A percentile compares a stretch with the other conserved stretches of the same genome.
These are phyloP conservation scores for Drosophila gaucha DNA, from an alignment of 2,888 invertebrate species.

Conservation along the genomic window DNA sequence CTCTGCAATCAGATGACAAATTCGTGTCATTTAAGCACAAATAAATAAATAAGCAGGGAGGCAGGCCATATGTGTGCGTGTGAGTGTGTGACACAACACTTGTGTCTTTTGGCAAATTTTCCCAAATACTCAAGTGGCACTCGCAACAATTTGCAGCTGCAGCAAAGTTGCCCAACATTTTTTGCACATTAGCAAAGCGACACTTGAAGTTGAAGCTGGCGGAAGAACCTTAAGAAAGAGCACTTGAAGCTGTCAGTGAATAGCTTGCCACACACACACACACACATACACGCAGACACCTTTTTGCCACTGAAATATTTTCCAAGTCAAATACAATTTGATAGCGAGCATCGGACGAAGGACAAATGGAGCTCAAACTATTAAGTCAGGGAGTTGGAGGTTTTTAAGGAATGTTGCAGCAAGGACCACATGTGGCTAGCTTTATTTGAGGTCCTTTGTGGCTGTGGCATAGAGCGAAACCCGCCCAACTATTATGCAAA, in stretches of 20 bases:
- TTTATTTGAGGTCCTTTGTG: conserved; percentile 28
- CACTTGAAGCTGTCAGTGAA: conserved; percentile 65
- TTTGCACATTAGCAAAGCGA: conserved; percentile 76
- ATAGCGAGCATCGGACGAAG: conserved; percentile 42
- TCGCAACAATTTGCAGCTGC: conserved; percentile 30
- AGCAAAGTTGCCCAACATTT: conserved; percentile 62
- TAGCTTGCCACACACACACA: conserved; percentile 40
- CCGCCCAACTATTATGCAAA: conserved; percentile 64
- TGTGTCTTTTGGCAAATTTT: conserved; percentile 67
- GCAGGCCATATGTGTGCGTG: conserved; percentile 23
- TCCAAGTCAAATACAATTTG: conserved; percentile 75
- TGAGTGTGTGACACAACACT: conserved; percentile 47
- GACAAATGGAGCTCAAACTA: conserved; percentile 32
- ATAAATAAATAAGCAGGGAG: conserved; percentile 70
- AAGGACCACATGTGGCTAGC: conserved; percentile 59
- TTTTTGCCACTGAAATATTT: conserved; percentile 9
- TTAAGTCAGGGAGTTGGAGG: background rate
- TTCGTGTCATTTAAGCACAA: conserved; percentile 69
- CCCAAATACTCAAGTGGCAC: conserved; percentile 60
- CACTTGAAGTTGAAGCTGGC: conserved; percentile 55
- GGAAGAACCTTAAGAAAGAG: conserved; percentile 10
- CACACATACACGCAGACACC: background rate
- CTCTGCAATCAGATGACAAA: conserved; percentile 69
- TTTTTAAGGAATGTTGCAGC: conserved; percentile 11
- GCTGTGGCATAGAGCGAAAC: conserved; percentile 21